Conservation (phyloP, 2,888 invertebrate species). For the Latheticus oryzae region DNA sequence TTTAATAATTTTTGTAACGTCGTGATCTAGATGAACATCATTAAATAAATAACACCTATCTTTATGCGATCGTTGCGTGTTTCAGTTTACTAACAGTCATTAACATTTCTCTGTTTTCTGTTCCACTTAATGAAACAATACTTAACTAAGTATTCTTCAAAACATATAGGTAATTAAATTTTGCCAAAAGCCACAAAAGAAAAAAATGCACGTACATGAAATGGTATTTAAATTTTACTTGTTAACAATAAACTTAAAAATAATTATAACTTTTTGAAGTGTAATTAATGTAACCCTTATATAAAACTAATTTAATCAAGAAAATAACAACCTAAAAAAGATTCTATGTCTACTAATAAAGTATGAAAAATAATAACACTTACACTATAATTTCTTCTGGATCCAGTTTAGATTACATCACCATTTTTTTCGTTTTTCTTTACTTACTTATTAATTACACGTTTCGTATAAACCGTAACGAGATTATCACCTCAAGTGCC, state of each 20-base stretch:
- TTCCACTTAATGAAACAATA: slow-evolving; percentile 11
- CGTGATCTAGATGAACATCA: slow-evolving; percentile 19
- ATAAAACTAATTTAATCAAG: too few species aligned
- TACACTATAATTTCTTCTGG: background rate
- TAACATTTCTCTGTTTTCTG: slow-evolving; percentile 24
- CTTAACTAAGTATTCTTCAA: slow-evolving; percentile 1
- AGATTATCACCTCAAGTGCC: slow-evolving; percentile 25
- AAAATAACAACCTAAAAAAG: too few species aligned
- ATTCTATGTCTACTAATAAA: too few species aligned
- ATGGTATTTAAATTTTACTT: too few species aligned
- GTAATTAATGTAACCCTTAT: too few species aligned
- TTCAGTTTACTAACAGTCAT: slow-evolving; percentile 12
- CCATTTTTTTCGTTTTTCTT: slow-evolving; percentile 15
- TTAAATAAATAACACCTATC: slow-evolving; percentile 29
- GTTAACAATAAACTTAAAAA: too few species aligned
- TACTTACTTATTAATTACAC: slow-evolving; percentile 25
- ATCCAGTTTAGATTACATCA: slow-evolving; percentile 18
- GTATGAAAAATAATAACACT: too few species aligned
- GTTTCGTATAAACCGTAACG: slow-evolving; percentile 18
- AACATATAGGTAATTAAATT: too few species aligned
- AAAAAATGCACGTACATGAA: too few species aligned
- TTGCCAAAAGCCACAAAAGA: too few species aligned
- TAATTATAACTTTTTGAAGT: too few species aligned
- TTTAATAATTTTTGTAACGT: slow-evolving; percentile 10
- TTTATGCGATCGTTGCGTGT: slow-evolving; percentile 26